Conservation (phyloP, 1,140 invertebrate species). For the Periplaneta americana region DNA sequence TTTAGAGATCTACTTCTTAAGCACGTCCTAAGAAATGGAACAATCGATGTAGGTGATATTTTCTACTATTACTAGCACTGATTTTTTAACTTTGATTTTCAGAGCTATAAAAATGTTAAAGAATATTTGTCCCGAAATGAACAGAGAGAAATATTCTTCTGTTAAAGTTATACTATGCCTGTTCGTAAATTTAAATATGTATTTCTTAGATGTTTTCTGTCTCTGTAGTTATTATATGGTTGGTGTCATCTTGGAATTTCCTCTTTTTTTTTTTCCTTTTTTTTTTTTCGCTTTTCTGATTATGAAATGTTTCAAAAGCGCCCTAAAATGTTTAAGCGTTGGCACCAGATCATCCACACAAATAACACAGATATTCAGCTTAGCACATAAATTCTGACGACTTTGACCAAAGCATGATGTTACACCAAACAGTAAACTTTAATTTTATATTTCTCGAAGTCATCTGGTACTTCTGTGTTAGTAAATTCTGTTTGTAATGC, state of each 20-base stretch:
- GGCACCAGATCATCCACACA: neutral
- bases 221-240: neutral
- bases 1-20: neutral
- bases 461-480: neutral
- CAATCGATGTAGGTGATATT: neutral
- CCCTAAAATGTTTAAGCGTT: neutral
- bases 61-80: neutral
- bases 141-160: neutral
- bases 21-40: neutral
- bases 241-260: neutral
- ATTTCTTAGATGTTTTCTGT: neutral
- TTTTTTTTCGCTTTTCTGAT: neutral
- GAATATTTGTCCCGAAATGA: neutral
- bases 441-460: neutral
- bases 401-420: neutral
- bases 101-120: neutral
- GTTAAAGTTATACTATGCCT: neutral
- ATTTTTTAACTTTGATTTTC: neutral
- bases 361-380: neutral
- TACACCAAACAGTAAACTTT: neutral
- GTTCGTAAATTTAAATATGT: neutral
- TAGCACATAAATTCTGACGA: neutral
- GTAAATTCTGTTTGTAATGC: neutral
- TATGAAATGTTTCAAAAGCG: neutral
- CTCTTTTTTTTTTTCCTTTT: neutral